phyloP scores from a whole-genome alignment of 2,888 invertebrate genomes.

The Prosapia bicincta region DNA sequence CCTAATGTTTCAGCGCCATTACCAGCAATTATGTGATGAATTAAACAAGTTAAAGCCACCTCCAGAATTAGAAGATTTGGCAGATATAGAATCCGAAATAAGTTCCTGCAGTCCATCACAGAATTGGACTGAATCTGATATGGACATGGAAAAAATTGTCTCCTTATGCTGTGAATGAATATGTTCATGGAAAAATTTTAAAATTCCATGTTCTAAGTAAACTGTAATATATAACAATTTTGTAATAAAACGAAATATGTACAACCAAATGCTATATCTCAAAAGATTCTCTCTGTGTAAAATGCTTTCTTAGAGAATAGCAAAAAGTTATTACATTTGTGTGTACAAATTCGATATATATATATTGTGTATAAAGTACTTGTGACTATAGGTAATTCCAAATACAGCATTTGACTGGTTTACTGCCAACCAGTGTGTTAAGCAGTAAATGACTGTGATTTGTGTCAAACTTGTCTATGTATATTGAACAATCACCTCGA shows the following conservation, averaged over 20 bases:
- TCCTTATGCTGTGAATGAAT: slow-evolving; percentile 63
- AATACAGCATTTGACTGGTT: slow-evolving; percentile 2
- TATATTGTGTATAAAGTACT: not conserved
- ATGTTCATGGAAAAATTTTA: slow-evolving; percentile 14
- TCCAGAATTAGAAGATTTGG: slow-evolving; percentile 65
- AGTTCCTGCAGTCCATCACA: not conserved
- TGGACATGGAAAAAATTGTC: slow-evolving; percentile 75
- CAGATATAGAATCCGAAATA: slow-evolving; percentile 16
- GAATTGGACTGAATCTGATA: slow-evolving; percentile 48
- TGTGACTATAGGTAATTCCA: not conserved
- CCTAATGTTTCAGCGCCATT: slow-evolving; percentile 62
- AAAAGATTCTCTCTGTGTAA: not conserved
- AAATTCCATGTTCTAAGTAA: slow-evolving; percentile 26
- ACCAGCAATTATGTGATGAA: slow-evolving; percentile 81
- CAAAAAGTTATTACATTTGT: not conserved
- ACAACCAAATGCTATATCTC: not conserved
- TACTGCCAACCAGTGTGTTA: not conserved
- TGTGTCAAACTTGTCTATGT: not conserved
- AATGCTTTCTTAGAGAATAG: not conserved
- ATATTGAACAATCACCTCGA: not conserved
- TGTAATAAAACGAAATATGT: not conserved
- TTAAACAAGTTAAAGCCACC: slow-evolving; percentile 79
- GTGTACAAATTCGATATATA: not conserved
- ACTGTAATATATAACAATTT: slow-evolving; percentile 3
- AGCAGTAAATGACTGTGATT: not conserved